Conservation (phyloP, 2,113 vertebrate genomes). For the Petrocephalus zakoni region DNA sequence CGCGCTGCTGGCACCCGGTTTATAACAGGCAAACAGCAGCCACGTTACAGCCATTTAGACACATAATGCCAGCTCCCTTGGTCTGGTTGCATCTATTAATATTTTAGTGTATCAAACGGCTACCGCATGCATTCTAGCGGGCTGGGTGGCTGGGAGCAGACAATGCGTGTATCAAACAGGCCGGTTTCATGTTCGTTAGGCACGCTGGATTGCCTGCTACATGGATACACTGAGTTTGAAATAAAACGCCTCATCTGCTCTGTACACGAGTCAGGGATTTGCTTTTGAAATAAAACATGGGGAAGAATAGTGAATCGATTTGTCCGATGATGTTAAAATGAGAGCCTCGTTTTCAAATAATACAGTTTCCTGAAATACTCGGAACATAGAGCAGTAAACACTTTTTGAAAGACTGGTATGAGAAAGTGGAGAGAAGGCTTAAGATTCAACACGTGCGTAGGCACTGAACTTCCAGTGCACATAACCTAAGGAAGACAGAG, state of each 20-base stretch:
- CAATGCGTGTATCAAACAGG: conserved; percentile 41
- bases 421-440: neutral
- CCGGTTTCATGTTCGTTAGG: conserved; percentile 30
- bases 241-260: neutral
- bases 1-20: neutral
- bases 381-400: neutral
- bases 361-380: neutral
- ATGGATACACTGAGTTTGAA: neutral
- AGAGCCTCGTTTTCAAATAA: neutral
- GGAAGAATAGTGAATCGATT: neutral
- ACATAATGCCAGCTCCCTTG: conserved; percentile 44
- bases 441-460: neutral
- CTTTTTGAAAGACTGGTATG: neutral
- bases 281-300: neutral
- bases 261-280: neutral
- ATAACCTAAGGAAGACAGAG: neutral
- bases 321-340: neutral
- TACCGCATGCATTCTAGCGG: conserved; percentile 47
- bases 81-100: conserved; percentile 54
- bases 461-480: neutral
- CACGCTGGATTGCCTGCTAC: conserved; percentile 14
- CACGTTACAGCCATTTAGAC: conserved; percentile 42
- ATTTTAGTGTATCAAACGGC: conserved; percentile 58
- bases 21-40: conserved; percentile 23
- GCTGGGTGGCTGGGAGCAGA: conserved; percentile 37